Conservation (phyloP, 2,888 invertebrate species). For the Uropetala carovei region DNA sequence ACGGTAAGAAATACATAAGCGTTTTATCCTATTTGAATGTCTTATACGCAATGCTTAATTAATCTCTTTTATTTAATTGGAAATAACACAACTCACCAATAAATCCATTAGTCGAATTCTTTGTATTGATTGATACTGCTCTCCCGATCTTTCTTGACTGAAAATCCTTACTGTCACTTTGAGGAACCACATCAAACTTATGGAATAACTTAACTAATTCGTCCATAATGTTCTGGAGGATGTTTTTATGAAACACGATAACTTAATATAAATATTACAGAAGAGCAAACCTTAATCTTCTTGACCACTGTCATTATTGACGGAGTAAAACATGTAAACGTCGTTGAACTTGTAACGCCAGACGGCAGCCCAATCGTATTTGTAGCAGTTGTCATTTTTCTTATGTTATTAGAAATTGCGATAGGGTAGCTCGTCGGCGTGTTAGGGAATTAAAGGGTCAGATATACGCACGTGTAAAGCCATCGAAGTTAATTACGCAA, state of each 20-base stretch:
- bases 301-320: slow-evolving; percentile 36
- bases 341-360: slow-evolving; percentile 21
- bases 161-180: slow-evolving; percentile 40
- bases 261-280: slow-evolving; percentile 26
- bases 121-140: slow-evolving; percentile 30
- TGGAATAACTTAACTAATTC: slow-evolving; percentile 56
- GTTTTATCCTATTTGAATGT: no score
- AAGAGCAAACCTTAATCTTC: not conserved
- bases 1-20: no score
- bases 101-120: slow-evolving; percentile 35
- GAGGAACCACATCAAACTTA: slow-evolving; percentile 62
- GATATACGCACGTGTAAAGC: no score
- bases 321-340: slow-evolving; percentile 50
- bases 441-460: no score
- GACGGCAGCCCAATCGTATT: slow-evolving; percentile 53
- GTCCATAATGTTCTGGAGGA: slow-evolving; percentile 43
- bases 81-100: slow-evolving; percentile 36
- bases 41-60: no score
- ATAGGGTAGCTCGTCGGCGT: no score
- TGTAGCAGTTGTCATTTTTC: slow-evolving; percentile 18
- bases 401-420: not conserved
- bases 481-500: not conserved
- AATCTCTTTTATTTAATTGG: no score
- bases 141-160: slow-evolving; percentile 45
- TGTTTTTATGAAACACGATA: slow-evolving; percentile 34